phyloP scores from a whole-genome alignment of 2,113 vertebrate species.

The Dinomys branickii region DNA sequence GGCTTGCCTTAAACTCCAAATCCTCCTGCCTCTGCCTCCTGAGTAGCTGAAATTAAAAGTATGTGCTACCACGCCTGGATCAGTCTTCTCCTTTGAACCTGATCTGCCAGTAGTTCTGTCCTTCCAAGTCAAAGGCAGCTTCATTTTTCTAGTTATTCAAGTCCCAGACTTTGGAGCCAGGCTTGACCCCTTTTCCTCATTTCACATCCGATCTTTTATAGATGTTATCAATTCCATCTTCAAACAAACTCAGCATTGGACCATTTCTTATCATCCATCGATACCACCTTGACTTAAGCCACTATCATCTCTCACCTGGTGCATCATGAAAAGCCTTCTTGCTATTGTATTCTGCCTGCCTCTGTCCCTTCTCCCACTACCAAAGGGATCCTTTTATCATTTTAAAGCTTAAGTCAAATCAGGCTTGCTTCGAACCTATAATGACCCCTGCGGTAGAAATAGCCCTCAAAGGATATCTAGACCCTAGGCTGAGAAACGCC shows the following conservation, averaged over 20 bases:
- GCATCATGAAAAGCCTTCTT: not conserved
- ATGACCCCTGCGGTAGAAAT: not conserved
- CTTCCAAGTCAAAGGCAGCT: not conserved
- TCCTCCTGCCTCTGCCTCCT: not conserved
- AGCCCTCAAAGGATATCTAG: not conserved
- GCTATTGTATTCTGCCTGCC: not conserved
- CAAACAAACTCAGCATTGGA: not conserved
- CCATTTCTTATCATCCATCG: too few relatives aligned
- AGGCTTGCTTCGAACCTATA: not conserved
- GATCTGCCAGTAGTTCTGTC: not conserved
- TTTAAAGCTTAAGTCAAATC: not conserved
- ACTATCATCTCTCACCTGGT: not conserved
- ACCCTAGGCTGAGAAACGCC: not conserved
- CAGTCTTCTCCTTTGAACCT: not conserved
- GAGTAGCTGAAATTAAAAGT: not conserved
- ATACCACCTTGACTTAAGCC: not conserved
- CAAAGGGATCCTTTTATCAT: not conserved
- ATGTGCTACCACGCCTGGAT: not conserved
- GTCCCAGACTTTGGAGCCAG: not conserved
- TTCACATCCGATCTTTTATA: not conserved
- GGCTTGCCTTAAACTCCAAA: not conserved
- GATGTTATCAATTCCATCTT: not conserved
- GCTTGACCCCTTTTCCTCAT: not conserved
- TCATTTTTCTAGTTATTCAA: not conserved
- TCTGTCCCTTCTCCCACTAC: not conserved